These are phyloP conservation scores for Glyptemys insculpta DNA, from an alignment of 2,797 vertebrate genomes.

Conservation along the genomic window DNA sequence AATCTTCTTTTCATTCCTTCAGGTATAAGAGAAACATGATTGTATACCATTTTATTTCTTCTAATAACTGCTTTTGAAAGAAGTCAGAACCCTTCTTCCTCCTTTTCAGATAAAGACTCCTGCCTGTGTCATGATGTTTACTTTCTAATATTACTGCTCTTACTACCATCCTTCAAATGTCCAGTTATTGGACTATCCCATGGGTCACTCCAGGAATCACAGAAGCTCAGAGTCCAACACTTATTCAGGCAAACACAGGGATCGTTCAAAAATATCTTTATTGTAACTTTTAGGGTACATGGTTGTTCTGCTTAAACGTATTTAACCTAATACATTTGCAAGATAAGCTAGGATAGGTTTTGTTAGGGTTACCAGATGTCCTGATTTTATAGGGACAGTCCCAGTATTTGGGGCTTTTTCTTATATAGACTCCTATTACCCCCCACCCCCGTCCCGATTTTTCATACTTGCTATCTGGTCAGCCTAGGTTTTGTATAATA, in stretches of 20 bases:
- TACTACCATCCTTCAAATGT: neutral
- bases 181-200: neutral
- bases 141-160: neutral
- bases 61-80: neutral
- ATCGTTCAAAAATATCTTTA: neutral
- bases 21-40: neutral
- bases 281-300: neutral
- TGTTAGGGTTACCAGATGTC: too few species aligned
- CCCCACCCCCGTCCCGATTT: too few species aligned
- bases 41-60: neutral
- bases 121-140: neutral
- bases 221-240: neutral
- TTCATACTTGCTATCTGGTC: too few species aligned
- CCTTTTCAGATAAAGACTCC: neutral
- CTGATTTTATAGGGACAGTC: too few species aligned
- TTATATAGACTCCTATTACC: too few species aligned
- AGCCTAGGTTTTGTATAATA: neutral
- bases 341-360: neutral
- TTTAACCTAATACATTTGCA: neutral
- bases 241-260: neutral
- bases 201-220: neutral
- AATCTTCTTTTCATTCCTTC: neutral
- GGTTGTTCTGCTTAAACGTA: neutral
- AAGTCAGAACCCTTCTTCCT: neutral
- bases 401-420: too few species aligned